phyloP scores from a whole-genome alignment of 2,113 vertebrate genomes.

The Barbus barbus region DNA sequence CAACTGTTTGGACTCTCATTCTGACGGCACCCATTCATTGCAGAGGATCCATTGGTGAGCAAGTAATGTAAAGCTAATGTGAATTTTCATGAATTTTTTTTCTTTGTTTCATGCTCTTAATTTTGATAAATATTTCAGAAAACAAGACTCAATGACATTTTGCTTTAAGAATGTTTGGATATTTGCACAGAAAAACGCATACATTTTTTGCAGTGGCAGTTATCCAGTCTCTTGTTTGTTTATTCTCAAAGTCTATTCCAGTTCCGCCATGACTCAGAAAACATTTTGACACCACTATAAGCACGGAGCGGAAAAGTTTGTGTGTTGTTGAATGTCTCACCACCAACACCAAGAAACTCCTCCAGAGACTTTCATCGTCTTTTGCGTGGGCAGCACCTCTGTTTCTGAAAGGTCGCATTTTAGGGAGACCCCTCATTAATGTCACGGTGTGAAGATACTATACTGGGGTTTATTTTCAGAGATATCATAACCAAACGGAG shows the following conservation, averaged over 20 bases:
- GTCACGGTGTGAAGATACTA: conserved; percentile 38
- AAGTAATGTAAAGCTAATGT: too few relatives aligned
- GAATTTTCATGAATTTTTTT: not conserved
- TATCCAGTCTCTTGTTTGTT: conserved; percentile 24
- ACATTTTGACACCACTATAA: not conserved
- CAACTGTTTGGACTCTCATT: too few relatives aligned
- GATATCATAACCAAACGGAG: conserved; percentile 12
- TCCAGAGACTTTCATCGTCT: not conserved
- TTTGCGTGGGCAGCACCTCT: conserved; percentile 3
- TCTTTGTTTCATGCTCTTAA: not conserved
- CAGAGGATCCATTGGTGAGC: too few relatives aligned
- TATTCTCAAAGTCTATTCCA: conserved; percentile 9
- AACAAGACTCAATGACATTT: not conserved
- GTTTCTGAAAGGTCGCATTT: conserved; percentile 30
- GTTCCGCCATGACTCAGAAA: conserved; percentile 44
- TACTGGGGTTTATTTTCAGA: conserved; percentile 29
- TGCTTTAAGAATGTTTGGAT: too few relatives aligned
- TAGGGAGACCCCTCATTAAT: conserved; percentile 53
- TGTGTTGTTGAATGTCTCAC: conserved; percentile 7
- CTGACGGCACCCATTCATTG: too few relatives aligned
- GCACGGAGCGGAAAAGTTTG: conserved; percentile 38
- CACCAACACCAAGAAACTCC: conserved; percentile 40
- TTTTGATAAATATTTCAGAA: not conserved
- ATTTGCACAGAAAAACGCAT: too few relatives aligned
- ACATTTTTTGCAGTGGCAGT: not conserved